Percentiles rank a stretch among this genome's conserved stretches.
phyloP scores from a whole-genome alignment of 2,113 vertebrate genomes.

The Heterotis niloticus region DNA sequence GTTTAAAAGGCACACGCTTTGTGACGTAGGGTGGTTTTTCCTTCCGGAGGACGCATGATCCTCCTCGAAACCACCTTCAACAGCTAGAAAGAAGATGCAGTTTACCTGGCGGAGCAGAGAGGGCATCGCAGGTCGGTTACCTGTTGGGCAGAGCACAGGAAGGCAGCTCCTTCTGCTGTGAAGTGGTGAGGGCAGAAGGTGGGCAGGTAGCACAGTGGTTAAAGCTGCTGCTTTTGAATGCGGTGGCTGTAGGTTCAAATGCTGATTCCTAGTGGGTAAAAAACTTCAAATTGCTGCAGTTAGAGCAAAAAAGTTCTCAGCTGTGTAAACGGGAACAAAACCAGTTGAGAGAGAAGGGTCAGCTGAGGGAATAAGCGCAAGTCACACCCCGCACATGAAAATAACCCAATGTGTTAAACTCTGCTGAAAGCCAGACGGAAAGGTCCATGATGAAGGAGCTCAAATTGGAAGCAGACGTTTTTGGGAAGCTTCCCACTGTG shows the following conservation, averaged over 20 bases:
- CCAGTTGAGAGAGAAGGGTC: neutral
- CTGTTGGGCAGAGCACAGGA: no score
- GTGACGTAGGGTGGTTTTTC: neutral
- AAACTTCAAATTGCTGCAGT: neutral
- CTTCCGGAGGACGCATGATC: neutral
- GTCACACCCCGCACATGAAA: neutral
- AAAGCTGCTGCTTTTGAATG: no score
- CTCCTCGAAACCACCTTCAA: neutral
- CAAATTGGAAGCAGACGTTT: constrained; percentile 21
- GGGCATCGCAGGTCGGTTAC: no score
- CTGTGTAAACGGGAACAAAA: neutral
- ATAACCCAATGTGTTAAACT: neutral
- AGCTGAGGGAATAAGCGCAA: neutral
- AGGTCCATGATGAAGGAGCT: neutral
- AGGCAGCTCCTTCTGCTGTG: no score
- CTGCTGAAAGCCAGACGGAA: neutral
- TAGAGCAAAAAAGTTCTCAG: neutral
- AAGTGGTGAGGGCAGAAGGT: no score
- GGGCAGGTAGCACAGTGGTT: no score
- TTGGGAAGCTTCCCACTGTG: neutral
- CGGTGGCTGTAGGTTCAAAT: no score
- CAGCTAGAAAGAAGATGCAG: neutral
- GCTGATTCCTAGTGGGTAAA: no score
- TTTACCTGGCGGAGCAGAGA: neutral
- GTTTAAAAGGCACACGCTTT: neutral